Evolutionary conservation across 2,888 invertebrate species (phyloP), one percentile per base, ranked within the genome.

Genomic region (Ophraella communa): DNA sequence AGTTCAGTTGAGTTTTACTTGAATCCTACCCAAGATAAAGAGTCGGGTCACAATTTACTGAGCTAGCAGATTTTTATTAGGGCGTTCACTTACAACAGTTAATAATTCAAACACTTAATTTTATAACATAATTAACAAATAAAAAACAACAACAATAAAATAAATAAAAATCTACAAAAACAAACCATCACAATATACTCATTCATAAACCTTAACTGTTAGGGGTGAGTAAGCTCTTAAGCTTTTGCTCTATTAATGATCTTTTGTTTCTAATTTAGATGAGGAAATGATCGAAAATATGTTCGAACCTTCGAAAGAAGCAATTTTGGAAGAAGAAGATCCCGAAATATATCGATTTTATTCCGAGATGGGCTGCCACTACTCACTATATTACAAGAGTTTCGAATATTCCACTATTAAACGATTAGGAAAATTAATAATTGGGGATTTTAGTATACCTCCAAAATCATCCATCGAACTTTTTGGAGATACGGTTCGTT

Each of bases 331-430:
- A 39, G 39, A 17, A 0, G 83, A 84, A 4, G 83, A 84, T 72
- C 82, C 84, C 14, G 39, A 39, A 39, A 14, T 7, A 7, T 7
- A 14, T 39, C 7, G 83, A 69, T 88, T 87, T 79, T 89, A 89
- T 75, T 83, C 85, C 2, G 80, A 82, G 5, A 80, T 86, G 71
- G 87, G 87, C 7, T 82, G 88, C 47, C 87, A 86, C 72, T 87
- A 87, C 66, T 84, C 85, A 14, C 82, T 89, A 77, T 86, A 86
- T 72, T 88, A 87, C 73, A 71, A 74, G 35, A 71, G 79, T 0
- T 83, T 88, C 56, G 87, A 88, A 69, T 83, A 84, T 65, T 79
- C 84, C 0, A 83, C 87, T 1, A 71, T 89, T 35, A 85, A 85
- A 68, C 76, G 79, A 62, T 66, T 85, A 33, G 83, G 79, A 0